These are phyloP conservation scores for Paracentrotus lividus DNA, from an alignment of 53 echinoderm and acorn worm genomes.

Conservation along the genomic window DNA sequence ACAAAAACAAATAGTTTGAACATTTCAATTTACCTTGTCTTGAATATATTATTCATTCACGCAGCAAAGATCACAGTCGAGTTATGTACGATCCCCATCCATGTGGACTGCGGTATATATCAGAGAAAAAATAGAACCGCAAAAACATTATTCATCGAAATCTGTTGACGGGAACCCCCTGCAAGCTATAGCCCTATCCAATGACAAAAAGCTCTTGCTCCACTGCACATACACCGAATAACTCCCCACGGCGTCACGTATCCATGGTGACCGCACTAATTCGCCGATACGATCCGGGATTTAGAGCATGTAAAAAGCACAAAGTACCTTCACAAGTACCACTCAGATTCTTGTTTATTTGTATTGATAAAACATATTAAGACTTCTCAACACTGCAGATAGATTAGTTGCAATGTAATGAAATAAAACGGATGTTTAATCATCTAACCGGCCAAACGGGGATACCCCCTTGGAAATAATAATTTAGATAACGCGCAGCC, in stretches of 20 bases:
- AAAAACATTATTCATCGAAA: neutral
- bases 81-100: neutral
- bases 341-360: neutral
- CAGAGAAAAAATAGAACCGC: neutral
- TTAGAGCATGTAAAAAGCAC: neutral
- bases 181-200: neutral
- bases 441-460: neutral
- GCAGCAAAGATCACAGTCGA: neutral
- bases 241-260: neutral
- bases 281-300: neutral
- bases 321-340: conserved; percentile 11
- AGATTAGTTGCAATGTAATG: neutral
- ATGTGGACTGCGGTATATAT: neutral
- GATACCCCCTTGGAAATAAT: neutral
- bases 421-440: neutral
- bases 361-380: conserved; percentile 25
- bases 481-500: neutral
- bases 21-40: neutral
- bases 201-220: neutral
- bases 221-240: neutral
- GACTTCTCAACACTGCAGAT: neutral
- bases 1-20: no score
- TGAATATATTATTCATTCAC: neutral
- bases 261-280: neutral
- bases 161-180: neutral